Conservation (phyloP, 1,140 invertebrate genomes). For the Nomia melanderi region DNA sequence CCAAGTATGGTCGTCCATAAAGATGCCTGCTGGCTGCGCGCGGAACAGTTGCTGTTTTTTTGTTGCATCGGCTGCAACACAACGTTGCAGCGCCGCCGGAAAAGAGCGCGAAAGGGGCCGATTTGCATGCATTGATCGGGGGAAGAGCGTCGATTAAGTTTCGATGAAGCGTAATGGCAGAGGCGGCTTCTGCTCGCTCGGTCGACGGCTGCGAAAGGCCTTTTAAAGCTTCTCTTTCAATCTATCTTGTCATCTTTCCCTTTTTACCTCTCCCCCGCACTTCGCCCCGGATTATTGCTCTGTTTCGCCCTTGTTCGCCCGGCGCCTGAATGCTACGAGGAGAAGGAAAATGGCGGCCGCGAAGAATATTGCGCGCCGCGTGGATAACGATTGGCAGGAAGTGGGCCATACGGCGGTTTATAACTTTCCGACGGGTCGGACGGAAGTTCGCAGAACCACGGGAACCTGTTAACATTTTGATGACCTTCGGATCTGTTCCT, state of each 20-base stretch:
- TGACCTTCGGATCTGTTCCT: no score
- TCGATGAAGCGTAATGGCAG: conserved; percentile 50
- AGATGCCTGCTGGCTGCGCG: conserved; percentile 23
- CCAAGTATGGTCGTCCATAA: conserved; percentile 21
- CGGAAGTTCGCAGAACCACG: neutral
- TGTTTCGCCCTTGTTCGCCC: neutral
- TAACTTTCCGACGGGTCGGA: neutral
- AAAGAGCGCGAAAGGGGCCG: conserved; percentile 17
- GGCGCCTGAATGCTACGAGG: no score
- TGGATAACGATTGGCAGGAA: no score
- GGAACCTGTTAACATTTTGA: neutral
- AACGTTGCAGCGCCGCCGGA: conserved; percentile 14
- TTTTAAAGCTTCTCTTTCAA: conserved; percentile 27
- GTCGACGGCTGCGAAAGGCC: conserved; percentile 26
- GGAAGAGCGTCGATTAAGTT: conserved; percentile 38
- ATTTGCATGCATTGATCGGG: conserved; percentile 52
- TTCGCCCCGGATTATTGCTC: neutral
- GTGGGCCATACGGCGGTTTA: no score
- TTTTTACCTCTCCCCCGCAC: neutral
- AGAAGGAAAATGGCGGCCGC: no score
- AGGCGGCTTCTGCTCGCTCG: conserved; percentile 5
- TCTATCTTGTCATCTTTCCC: neutral
- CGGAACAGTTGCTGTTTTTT: conserved; percentile 5
- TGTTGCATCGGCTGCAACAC: no score
- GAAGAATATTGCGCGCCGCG: no score